phyloP scores from a whole-genome alignment of 2,888 invertebrate genomes.

The Leptura quadrifasciata region DNA sequence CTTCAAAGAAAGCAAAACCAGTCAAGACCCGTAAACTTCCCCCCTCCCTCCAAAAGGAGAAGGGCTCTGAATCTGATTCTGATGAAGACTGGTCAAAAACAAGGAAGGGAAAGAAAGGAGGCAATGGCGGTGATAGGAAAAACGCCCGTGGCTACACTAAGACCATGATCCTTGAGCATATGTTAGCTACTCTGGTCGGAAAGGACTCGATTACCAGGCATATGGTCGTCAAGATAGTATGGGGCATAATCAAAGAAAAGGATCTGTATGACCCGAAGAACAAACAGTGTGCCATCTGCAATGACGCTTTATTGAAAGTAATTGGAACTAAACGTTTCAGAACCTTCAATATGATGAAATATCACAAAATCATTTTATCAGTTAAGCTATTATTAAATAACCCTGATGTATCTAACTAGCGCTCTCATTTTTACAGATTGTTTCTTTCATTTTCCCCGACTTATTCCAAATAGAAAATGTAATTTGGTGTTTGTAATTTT shows the following conservation, averaged over 20 bases:
- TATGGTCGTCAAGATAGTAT: slow-evolving; percentile 92
- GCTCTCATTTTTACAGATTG: slow-evolving; percentile 8
- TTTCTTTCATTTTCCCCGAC: slow-evolving; percentile 11
- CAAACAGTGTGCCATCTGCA: slow-evolving; percentile 95
- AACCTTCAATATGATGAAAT: slow-evolving; percentile 98
- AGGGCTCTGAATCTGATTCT: no score
- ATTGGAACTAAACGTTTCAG: no score
- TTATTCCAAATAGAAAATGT: no score
- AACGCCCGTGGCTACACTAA: slow-evolving; percentile 89
- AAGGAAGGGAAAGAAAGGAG: slow-evolving; percentile 75
- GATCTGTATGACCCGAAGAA: slow-evolving; percentile 95
- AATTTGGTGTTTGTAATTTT: slow-evolving; percentile 49
- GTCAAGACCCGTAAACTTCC: slow-evolving; percentile 76
- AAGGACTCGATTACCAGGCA: slow-evolving; percentile 89
- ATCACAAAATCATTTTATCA: slow-evolving; percentile 92
- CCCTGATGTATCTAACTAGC: slow-evolving; percentile 12
- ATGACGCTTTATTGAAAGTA: slow-evolving; percentile 93
- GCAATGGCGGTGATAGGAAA: slow-evolving; percentile 71
- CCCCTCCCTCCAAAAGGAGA: slow-evolving; percentile 79
- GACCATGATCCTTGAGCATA: slow-evolving; percentile 88
- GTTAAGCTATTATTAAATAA: slow-evolving; percentile 70
- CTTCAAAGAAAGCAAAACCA: slow-evolving; percentile 76
- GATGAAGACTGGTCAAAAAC: slow-evolving; percentile 82
- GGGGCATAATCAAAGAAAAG: slow-evolving; percentile 92
- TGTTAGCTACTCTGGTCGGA: slow-evolving; percentile 89